Conservation (phyloP, 1,140 invertebrate species). For the Ridgeia piscesae region DNA sequence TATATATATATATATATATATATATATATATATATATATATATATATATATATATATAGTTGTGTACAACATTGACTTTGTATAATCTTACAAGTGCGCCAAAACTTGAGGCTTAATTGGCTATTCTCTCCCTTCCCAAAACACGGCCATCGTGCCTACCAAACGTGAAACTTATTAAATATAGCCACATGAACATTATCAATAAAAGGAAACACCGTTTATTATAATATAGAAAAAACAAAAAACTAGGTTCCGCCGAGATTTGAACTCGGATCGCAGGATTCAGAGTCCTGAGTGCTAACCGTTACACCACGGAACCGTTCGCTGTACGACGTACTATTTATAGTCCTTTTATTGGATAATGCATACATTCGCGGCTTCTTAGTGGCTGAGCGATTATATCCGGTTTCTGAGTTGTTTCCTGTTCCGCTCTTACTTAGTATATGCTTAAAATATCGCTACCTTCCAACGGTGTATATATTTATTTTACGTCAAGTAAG, state of each 20-base stretch:
- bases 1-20: no score
- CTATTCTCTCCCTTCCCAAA: no score
- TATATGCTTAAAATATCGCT: background rate
- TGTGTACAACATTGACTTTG: no score
- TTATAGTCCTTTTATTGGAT: background rate
- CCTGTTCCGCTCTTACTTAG: background rate
- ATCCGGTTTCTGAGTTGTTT: background rate
- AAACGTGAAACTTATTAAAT: no score
- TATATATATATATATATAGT: no score
- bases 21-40: no score
- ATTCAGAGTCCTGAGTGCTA: slow-evolving; percentile 4
- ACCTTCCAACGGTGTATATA: background rate
- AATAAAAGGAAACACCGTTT: no score
- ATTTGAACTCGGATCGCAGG: slow-evolving; percentile 3
- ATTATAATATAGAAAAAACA: no score
- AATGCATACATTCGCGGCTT: background rate
- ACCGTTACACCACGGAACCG: background rate
- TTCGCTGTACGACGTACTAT: background rate
- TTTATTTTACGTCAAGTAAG: background rate
- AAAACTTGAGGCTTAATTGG: no score
- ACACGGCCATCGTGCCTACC: no score
- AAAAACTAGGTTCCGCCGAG: background rate
- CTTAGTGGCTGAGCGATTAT: background rate
- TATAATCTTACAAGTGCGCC: no score
- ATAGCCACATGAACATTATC: no score